Evolutionary conservation across 2,797 vertebrate species (phyloP).

Genomic region (Ara ararauna): DNA sequence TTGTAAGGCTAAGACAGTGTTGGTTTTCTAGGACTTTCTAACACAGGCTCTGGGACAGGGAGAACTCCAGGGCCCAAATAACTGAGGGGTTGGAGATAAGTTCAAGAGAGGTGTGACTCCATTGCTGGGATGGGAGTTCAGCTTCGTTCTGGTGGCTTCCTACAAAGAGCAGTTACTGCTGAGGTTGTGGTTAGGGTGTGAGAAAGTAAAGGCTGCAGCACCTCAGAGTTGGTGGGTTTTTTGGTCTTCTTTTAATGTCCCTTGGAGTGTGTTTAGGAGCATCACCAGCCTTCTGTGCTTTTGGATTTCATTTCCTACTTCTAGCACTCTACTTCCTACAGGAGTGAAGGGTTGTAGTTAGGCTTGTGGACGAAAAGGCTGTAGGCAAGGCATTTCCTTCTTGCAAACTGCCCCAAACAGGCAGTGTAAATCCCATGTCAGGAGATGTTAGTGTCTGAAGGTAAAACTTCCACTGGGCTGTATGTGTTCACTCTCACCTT

Average conservation of each 20-base stretch:
- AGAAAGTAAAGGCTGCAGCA: neutral
- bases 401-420: neutral
- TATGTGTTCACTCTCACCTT: neutral
- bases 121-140: neutral
- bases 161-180: neutral
- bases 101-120: neutral
- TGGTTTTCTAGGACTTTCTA: neutral
- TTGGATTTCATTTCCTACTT: neutral
- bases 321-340: neutral
- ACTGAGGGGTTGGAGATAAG: neutral
- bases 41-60: neutral
- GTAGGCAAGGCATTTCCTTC: neutral
- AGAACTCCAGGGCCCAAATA: neutral
- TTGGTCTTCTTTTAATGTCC: neutral
- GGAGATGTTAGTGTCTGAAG: neutral
- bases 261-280: neutral
- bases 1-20: neutral
- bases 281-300: neutral
- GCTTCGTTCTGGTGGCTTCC: neutral
- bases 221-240: neutral
- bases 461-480: neutral
- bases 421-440: neutral
- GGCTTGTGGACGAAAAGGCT: neutral
- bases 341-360: neutral
- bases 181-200: neutral